Evolutionary conservation across 2,888 invertebrate species (phyloP).

Genomic region (Peribatodes rhomboidaria): DNA sequence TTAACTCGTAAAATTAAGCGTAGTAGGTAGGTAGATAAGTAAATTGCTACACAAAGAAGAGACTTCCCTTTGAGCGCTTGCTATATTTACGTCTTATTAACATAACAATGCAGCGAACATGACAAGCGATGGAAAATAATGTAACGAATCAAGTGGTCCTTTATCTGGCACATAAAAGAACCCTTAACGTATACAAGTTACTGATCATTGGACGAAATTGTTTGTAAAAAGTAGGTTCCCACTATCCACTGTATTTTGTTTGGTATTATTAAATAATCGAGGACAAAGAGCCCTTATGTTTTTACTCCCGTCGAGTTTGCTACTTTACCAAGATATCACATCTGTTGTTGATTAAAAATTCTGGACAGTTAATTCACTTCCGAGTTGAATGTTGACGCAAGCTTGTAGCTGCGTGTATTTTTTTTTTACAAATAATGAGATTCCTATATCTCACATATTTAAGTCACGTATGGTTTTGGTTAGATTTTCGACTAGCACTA

Average conservation of each 20-base stretch:
- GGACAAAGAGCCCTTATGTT: conserved; percentile 7
- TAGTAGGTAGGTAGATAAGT: neutral
- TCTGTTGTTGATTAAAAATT: conserved; percentile 25
- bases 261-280: neutral
- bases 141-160: conserved; percentile 27
- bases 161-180: conserved; percentile 30
- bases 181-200: conserved; percentile 23
- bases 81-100: conserved; percentile 21
- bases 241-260: conserved; percentile 7
- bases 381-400: conserved; percentile 20
- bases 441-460: conserved; percentile 19
- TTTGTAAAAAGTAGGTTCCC: conserved; percentile 16
- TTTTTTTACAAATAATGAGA: conserved; percentile 21
- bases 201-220: conserved; percentile 26
- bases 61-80: conserved; percentile 7
- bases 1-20: too few relatives aligned
- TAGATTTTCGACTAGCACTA: conserved; percentile 27
- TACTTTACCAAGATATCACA: neutral
- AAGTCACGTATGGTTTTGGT: conserved; percentile 31
- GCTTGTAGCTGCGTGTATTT: conserved; percentile 1
- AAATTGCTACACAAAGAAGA: conserved; percentile 14
- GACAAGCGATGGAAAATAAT: conserved; percentile 25
- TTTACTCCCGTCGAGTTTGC: conserved; percentile 7
- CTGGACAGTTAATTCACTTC: conserved; percentile 31
- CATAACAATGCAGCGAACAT: conserved; percentile 27